These are phyloP conservation scores for Drosophila maculinotata DNA, from an alignment of 2,888 invertebrate genomes.

Conservation along the genomic window DNA sequence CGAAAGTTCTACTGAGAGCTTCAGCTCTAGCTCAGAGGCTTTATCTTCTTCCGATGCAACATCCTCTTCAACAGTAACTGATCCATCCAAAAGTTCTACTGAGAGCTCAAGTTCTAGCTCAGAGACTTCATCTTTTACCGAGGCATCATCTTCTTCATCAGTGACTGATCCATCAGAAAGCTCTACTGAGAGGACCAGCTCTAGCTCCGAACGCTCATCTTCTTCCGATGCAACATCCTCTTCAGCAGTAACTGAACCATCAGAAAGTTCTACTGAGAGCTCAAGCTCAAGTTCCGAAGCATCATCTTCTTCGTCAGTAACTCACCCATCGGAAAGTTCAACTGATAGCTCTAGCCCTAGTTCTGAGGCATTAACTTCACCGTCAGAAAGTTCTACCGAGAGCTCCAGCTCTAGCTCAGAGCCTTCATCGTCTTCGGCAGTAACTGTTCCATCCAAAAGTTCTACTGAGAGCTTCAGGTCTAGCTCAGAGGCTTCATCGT, in stretches of 20 bases:
- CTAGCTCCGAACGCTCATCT: neutral
- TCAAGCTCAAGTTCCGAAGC: neutral
- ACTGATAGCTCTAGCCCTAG: neutral
- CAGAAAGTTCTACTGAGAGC: slow-evolving; percentile 7
- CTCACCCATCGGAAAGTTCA: neutral
- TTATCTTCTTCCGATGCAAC: slow-evolving; percentile 3
- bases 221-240: slow-evolving; percentile 8
- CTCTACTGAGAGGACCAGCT: slow-evolving; percentile 7
- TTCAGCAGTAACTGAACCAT: slow-evolving; percentile 5
- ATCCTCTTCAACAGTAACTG: neutral
- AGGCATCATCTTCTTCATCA: neutral
- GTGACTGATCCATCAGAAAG: neutral
- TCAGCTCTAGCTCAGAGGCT: neutral
- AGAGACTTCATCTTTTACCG: no score
- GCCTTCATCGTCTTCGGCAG: neutral
- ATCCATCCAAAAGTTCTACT: neutral
- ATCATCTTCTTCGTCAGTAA: neutral
- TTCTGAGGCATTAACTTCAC: neutral
- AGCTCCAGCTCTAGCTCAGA: slow-evolving; percentile 1
- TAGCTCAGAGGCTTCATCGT: slow-evolving; percentile 1
- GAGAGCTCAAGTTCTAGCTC: neutral
- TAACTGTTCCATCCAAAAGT: neutral
- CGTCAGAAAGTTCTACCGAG: slow-evolving; percentile 3
- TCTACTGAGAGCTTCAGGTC: slow-evolving; percentile 4
- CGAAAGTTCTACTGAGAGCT: slow-evolving; percentile 8